Evolutionary conservation across 1,140 invertebrate species (phyloP), one percentile per base, ranked within the genome.

Genomic region (Scaptomyza graminum): DNA sequence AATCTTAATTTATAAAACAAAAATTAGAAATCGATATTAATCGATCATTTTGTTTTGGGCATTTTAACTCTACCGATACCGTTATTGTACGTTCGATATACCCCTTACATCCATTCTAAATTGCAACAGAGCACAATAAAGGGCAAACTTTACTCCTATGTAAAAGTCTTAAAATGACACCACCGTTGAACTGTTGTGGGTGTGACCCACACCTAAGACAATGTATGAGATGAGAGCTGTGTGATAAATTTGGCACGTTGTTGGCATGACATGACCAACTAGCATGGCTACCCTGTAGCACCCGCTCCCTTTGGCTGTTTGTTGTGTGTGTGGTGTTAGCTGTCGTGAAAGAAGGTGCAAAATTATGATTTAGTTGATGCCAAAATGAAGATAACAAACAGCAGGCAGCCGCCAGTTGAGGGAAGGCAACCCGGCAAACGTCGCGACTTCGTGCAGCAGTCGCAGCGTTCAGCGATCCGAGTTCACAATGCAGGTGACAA

Each of bases 301-400:
- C 6, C 2, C 18, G 1, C 25, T 41, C 16, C 15, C 11, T 13
- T 37, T n/a, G 6, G 9, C 56, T 18, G 13, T 22, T 34, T 16
- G 15, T 51, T 41, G 52, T 34, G 46, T 34, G 46, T 47, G 31
- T 34, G 7, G 31, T 34, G 28, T 28, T 28, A 59, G 64, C 31
- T 68, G 64, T 69, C 74, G 65, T 69, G 71, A 59, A 72, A 55
- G 60, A 74, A 77, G 74, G 74, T 77, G 74, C 66, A 77, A 77
- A 77, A 74, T 74, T 76, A 77, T 74, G 74, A 77, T 74, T 77
- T 77, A 77, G 71, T 74, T 65, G 74, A 77, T 77, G 65, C 74
- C 74, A 61, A 64, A 77, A 77, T 74, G 71, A 77, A 74, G 74
- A 77, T 77, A 77, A 77, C 71, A 77, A 52, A 13, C 64, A 74